phyloP scores from a whole-genome alignment of 2,113 vertebrate species.

The Centropus bengalensis region DNA sequence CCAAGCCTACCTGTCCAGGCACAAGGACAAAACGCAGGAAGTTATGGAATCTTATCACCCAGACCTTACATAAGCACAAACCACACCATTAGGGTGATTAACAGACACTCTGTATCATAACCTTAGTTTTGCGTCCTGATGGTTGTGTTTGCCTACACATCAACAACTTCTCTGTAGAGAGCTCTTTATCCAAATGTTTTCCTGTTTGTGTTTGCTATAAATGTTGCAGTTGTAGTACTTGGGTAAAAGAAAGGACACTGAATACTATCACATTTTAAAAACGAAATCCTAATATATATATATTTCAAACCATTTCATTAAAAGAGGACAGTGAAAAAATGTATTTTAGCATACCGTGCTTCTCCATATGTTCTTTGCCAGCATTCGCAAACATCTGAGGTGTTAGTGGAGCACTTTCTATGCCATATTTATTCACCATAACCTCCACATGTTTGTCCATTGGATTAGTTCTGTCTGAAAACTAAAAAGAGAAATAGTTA shows the following conservation, averaged over 20 bases:
- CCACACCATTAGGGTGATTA: neutral
- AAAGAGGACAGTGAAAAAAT: neutral
- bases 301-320: neutral
- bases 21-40: neutral
- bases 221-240: neutral
- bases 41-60: neutral
- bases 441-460: conserved; percentile 91
- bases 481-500: neutral
- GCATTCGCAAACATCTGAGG: conserved; percentile 90
- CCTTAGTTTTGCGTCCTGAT: neutral
- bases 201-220: accelerated
- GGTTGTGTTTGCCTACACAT: neutral
- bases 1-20: neutral
- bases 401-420: conserved; percentile 78
- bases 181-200: neutral
- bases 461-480: conserved; percentile 80
- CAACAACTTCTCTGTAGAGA: neutral
- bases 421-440: conserved; percentile 83
- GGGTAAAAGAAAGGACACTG: neutral
- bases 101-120: neutral
- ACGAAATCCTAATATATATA: neutral
- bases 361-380: conserved; percentile 94
- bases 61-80: neutral
- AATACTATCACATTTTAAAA: neutral
- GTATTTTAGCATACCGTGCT: conserved; percentile 83